Percentiles rank a stretch among this genome's conserved stretches.
These are phyloP conservation scores for Peromyscus aztecus DNA, from an alignment of 2,797 vertebrate genomes.

Conservation along the genomic window DNA sequence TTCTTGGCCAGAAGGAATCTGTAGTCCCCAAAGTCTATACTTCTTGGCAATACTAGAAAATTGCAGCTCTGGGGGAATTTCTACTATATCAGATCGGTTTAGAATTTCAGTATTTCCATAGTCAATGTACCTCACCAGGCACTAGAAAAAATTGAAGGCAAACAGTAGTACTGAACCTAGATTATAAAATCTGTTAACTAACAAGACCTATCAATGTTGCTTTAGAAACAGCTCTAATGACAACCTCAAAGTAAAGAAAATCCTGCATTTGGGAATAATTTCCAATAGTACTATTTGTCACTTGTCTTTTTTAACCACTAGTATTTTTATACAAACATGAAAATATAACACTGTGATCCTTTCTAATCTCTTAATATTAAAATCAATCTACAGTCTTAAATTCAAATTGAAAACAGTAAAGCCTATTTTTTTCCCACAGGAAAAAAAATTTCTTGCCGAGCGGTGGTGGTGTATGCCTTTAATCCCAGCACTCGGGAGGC, in stretches of 20 bases:
- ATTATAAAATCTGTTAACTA: constrained; percentile 62
- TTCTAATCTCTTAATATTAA: constrained; percentile 43
- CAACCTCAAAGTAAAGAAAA: constrained; percentile 63
- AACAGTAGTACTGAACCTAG: constrained; percentile 43
- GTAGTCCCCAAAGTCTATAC: constrained; percentile 89
- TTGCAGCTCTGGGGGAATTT: constrained; percentile 88
- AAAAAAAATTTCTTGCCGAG: not conserved
- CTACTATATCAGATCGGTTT: constrained; percentile 87
- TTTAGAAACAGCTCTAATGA: constrained; percentile 54
- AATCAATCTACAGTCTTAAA: constrained; percentile 56
- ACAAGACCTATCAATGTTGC: constrained; percentile 22
- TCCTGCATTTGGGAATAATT: not conserved
- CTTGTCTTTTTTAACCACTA: not conserved
- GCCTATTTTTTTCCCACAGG: not conserved
- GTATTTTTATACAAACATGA: constrained; percentile 33
- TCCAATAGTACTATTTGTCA: constrained; percentile 32
- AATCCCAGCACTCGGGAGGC: too few relatives aligned
- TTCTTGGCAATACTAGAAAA: constrained; percentile 87
- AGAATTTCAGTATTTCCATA: constrained; percentile 91
- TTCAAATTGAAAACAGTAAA: constrained; percentile 61
- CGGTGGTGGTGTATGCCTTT: too few relatives aligned
- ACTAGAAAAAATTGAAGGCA: constrained; percentile 76
- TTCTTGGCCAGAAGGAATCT: constrained; percentile 85
- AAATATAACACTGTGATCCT: not conserved
- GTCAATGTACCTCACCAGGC: constrained; percentile 89